phyloP scores from a whole-genome alignment of 2,888 invertebrate genomes.

The Amiota minor region DNA sequence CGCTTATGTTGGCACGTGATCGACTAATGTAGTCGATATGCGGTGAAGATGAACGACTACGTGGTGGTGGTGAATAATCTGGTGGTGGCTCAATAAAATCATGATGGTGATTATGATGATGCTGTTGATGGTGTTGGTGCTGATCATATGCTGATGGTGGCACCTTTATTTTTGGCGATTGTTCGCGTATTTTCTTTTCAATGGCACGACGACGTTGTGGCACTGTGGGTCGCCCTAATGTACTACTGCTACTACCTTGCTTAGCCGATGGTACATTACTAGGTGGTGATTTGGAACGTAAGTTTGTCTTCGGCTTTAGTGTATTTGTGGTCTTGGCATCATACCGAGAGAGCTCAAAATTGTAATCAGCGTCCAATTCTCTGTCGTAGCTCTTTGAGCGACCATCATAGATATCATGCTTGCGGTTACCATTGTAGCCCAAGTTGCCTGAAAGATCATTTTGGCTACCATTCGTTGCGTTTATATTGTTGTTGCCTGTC shows the following conservation, averaged over 20 bases:
- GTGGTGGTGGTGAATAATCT: conserved; percentile 80
- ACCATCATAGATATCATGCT: conserved; percentile 40
- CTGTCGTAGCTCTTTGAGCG: conserved; percentile 59
- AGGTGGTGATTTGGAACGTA: conserved; percentile 17
- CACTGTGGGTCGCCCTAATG: conserved; percentile 76
- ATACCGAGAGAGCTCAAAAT: conserved; percentile 25
- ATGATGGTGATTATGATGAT: conserved; percentile 32
- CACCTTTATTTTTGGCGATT: conserved; percentile 44
- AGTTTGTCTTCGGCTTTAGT: conserved; percentile 19
- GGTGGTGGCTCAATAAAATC: conserved; percentile 80
- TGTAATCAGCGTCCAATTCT: conserved; percentile 42
- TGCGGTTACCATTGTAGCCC: conserved; percentile 69
- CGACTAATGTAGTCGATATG: conserved; percentile 59
- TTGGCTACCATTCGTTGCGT: conserved; percentile 37
- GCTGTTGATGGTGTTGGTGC: conserved; percentile 1
- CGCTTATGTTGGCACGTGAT: conserved; percentile 13
- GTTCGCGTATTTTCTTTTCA: conserved; percentile 75
- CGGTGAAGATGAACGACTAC: conserved; percentile 71
- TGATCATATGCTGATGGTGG: conserved; percentile 68
- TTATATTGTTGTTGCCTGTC: conserved; percentile 71
- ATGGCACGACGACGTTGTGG: conserved; percentile 80
- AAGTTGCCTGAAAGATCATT: background rate
- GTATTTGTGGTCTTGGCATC: conserved; percentile 25
- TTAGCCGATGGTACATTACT: conserved; percentile 11
- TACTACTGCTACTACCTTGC: conserved; percentile 45